Evolutionary conservation across 1,140 invertebrate genomes (phyloP).

Genomic region (Cotesia glomerata): DNA sequence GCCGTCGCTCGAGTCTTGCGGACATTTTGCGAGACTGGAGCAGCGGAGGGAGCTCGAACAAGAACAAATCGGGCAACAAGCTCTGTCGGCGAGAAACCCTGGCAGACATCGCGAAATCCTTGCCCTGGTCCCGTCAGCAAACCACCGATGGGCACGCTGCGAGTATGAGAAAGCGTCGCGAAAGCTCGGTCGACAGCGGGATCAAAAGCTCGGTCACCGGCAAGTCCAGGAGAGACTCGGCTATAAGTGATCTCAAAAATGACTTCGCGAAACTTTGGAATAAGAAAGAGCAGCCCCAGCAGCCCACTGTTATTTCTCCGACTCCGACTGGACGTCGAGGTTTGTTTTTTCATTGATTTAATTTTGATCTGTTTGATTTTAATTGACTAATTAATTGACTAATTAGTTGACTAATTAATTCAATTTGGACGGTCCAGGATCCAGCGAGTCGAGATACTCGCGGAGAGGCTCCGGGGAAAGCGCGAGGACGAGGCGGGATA

Average conservation of each 20-base stretch:
- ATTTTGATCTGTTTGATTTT: too few species aligned
- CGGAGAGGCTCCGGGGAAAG: slow-evolving; percentile 72
- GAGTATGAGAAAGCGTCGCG: slow-evolving; percentile 70
- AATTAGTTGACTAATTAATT: too few species aligned
- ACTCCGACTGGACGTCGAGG: slow-evolving; percentile 54
- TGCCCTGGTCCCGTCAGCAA: slow-evolving; percentile 72
- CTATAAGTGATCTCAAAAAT: slow-evolving; percentile 72
- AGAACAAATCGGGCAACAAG: slow-evolving; percentile 70
- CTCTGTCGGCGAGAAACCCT: slow-evolving; percentile 82
- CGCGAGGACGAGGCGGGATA: slow-evolving; percentile 71
- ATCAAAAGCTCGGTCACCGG: slow-evolving; percentile 73
- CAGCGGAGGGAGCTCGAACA: slow-evolving; percentile 69
- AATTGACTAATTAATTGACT: too few species aligned
- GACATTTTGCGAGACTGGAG: slow-evolving; percentile 88
- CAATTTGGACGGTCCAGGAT: slow-evolving; percentile 40
- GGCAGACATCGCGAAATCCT: slow-evolving; percentile 76
- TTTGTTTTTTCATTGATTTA: slow-evolving; percentile 25
- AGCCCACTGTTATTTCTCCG: slow-evolving; percentile 59
- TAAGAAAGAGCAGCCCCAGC: slow-evolving; percentile 55
- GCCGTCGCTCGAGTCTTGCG: slow-evolving; percentile 81
- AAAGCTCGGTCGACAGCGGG: slow-evolving; percentile 84
- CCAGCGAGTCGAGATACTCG: slow-evolving; percentile 56
- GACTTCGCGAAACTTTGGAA: slow-evolving; percentile 76
- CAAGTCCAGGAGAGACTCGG: slow-evolving; percentile 74
- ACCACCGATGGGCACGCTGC: slow-evolving; percentile 63